These are phyloP conservation scores for Podilymbus podiceps DNA, from an alignment of 2,113 vertebrate genomes.

Conservation along the genomic window DNA sequence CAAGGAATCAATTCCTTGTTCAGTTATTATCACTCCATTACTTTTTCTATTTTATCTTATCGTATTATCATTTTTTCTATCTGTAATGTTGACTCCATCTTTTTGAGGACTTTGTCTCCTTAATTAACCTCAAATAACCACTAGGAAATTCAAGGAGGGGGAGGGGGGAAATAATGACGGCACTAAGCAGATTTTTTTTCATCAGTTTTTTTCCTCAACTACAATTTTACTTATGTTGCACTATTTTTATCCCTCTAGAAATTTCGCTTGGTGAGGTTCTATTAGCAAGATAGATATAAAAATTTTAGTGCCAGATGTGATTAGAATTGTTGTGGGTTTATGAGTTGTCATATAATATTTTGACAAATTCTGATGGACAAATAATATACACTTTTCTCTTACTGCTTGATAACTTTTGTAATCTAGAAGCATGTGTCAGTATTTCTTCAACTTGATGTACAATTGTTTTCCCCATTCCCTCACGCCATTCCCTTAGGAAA, in stretches of 20 bases:
- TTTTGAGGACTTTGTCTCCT: neutral
- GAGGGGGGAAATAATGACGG: neutral
- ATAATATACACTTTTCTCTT: neutral
- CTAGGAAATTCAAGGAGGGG: neutral
- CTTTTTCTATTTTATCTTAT: neutral
- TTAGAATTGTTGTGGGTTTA: neutral
- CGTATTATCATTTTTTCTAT: neutral
- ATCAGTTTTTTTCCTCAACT: neutral
- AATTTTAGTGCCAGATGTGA: neutral
- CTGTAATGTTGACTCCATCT: neutral
- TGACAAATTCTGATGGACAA: neutral
- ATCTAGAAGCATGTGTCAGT: neutral
- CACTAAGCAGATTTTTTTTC: neutral
- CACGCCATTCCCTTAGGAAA: slow-evolving; percentile 9
- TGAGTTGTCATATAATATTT: neutral
- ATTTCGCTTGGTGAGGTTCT: neutral
- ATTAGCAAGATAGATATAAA: neutral
- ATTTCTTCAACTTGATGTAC: neutral
- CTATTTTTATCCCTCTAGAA: neutral
- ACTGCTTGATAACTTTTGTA: neutral
- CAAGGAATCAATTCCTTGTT: neutral
- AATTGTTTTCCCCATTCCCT: slow-evolving; percentile 21
- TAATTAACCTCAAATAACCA: neutral
- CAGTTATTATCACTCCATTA: neutral
- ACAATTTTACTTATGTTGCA: neutral